phyloP scores from a whole-genome alignment of 2,888 invertebrate genomes.

The Galeruca laticollis region DNA sequence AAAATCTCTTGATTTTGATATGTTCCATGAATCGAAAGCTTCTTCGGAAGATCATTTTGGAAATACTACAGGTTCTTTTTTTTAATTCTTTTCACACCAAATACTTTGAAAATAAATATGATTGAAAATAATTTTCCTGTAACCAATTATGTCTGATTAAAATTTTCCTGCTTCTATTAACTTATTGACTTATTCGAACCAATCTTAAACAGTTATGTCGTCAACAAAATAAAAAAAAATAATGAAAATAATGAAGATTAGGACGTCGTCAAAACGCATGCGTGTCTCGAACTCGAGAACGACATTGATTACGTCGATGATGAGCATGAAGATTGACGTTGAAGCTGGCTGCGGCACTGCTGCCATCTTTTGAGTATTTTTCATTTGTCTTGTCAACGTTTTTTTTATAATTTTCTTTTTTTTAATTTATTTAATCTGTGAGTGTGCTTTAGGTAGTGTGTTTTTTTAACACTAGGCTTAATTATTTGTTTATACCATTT shows the following conservation, averaged over 20 bases:
- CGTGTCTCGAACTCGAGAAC: conserved; percentile 52
- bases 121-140: not conserved
- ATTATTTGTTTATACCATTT: conserved; percentile 30
- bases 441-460: conserved; percentile 43
- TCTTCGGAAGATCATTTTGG: too few species aligned
- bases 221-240: conserved; percentile 35
- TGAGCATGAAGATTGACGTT: conserved; percentile 59
- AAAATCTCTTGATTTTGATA: too few species aligned
- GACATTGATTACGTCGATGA: conserved; percentile 36
- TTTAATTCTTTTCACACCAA: too few species aligned
- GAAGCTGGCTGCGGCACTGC: conserved; percentile 64
- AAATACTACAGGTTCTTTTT: too few species aligned
- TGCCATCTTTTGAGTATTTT: conserved; percentile 59
- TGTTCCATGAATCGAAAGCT: too few species aligned
- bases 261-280: conserved; percentile 48
- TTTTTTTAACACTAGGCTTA: conserved; percentile 42
- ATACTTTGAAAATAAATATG: too few species aligned
- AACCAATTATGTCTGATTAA: not conserved
- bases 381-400: conserved; percentile 53
- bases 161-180: conserved; percentile 42
- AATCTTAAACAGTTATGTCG: conserved; percentile 42
- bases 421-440: conserved; percentile 35
- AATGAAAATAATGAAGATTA: conserved; percentile 32
- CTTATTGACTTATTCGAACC: conserved; percentile 27
- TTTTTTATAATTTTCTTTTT: conserved; percentile 48